These are phyloP conservation scores for Serripes groenlandicus DNA, from an alignment of 2,888 invertebrate genomes.

Conservation along the genomic window DNA sequence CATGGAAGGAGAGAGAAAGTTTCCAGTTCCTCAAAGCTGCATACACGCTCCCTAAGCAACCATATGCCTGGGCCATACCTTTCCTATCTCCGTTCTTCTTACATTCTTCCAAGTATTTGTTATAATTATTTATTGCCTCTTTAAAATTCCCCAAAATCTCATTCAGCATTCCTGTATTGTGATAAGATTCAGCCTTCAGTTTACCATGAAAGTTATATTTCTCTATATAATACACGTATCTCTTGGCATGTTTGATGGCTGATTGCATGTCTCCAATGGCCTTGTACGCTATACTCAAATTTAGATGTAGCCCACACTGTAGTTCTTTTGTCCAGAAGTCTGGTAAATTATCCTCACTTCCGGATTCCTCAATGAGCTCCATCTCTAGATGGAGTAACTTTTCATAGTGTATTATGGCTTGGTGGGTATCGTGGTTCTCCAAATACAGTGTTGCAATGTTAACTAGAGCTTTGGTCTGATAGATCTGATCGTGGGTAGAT, in stretches of 20 bases:
- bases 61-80: conserved; percentile 82
- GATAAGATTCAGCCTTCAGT: conserved; percentile 78
- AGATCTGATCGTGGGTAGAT: conserved; percentile 83
- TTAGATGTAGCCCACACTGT: conserved; percentile 83
- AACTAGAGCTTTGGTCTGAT: conserved; percentile 84
- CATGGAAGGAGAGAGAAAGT: conserved; percentile 80
- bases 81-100: conserved; percentile 76
- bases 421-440: conserved; percentile 80
- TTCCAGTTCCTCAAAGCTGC: conserved; percentile 80
- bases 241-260: conserved; percentile 80
- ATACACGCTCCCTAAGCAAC: conserved; percentile 83
- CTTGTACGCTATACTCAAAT: conserved; percentile 85
- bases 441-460: conserved; percentile 84
- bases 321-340: conserved; percentile 84
- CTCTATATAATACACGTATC: conserved; percentile 72
- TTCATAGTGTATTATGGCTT: conserved; percentile 84
- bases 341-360: conserved; percentile 72
- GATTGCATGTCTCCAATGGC: conserved; percentile 80
- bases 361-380: conserved; percentile 73
- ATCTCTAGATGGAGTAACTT: conserved; percentile 82
- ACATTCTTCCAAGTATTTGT: conserved; percentile 76
- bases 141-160: conserved; percentile 81
- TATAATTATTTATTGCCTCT: conserved; percentile 81
- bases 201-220: conserved; percentile 71
- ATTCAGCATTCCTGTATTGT: conserved; percentile 83